phyloP scores from a whole-genome alignment of 1,140 invertebrate species.

The Neuroterus valhalla region DNA sequence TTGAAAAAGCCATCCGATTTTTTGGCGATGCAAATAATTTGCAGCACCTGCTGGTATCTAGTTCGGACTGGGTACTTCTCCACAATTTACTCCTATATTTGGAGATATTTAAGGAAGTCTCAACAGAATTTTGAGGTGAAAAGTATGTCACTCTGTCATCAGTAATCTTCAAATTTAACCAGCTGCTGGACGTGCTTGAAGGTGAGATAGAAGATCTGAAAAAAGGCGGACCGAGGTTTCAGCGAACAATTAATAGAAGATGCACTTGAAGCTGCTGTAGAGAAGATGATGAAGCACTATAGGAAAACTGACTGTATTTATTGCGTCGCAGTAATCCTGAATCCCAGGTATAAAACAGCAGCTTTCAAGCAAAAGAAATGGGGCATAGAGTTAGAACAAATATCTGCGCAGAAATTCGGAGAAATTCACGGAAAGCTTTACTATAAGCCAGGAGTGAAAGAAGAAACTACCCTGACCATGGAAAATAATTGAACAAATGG shows the following conservation, averaged over 20 bases:
- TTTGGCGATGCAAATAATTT: background rate
- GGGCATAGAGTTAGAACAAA: background rate
- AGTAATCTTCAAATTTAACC: background rate
- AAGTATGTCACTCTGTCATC: background rate
- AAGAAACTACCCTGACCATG: no score
- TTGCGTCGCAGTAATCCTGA: slow-evolving; percentile 62
- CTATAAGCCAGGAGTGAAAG: no score
- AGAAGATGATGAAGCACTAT: slow-evolving; percentile 65
- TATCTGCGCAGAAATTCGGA: background rate
- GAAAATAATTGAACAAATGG: no score
- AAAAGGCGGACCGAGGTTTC: background rate
- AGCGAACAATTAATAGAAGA: background rate
- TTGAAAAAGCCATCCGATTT: background rate
- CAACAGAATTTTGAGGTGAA: background rate
- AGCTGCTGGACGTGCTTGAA: background rate
- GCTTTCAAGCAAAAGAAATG: background rate
- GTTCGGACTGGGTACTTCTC: background rate
- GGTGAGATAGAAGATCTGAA: background rate
- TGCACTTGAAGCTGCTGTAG: slow-evolving; percentile 58
- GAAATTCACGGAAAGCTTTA: background rate
- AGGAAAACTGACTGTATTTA: slow-evolving; percentile 65
- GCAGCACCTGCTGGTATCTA: background rate
- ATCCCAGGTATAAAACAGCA: slow-evolving; percentile 62
- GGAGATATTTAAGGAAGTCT: background rate
- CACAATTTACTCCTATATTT: background rate